Conservation (phyloP, 2,888 invertebrate genomes). For the Ophioninae sp. region DNA sequence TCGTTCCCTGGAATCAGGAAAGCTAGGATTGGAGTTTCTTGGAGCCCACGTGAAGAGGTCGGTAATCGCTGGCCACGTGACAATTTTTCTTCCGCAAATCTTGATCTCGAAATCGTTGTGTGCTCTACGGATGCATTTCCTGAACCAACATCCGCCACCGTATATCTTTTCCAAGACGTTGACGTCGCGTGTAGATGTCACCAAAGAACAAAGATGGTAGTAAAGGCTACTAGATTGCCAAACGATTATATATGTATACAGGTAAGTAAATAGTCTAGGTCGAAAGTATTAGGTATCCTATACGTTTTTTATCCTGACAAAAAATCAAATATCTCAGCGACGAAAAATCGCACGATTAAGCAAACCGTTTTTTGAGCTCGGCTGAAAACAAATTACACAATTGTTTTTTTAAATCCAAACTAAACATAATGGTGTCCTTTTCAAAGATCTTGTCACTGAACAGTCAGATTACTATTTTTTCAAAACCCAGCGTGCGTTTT, state of each 20-base stretch:
- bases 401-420: too few species aligned
- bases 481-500: too few species aligned
- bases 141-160: constrained; percentile 48
- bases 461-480: too few species aligned
- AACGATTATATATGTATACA: background rate
- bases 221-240: background rate
- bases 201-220: background rate
- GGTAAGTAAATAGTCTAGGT: too few species aligned
- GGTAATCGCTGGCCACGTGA: constrained; percentile 48
- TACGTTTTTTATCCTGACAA: too few species aligned
- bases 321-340: too few species aligned
- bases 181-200: constrained; percentile 30
- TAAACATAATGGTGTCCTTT: too few species aligned
- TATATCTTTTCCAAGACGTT: constrained; percentile 53
- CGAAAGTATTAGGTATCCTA: too few species aligned
- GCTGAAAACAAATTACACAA: too few species aligned
- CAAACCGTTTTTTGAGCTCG: too few species aligned
- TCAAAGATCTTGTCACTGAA: too few species aligned
- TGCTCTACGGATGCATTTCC: constrained; percentile 53
- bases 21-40: constrained; percentile 34
- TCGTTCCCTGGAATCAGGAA: background rate
- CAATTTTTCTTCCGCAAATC: constrained; percentile 61
- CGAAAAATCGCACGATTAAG: too few species aligned
- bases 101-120: constrained; percentile 55
- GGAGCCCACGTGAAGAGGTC: constrained; percentile 24